Evolutionary conservation across 2,888 invertebrate genomes (phyloP), one percentile per base, ranked within the genome.

Genomic region (Hypercompe scribonia): DNA sequence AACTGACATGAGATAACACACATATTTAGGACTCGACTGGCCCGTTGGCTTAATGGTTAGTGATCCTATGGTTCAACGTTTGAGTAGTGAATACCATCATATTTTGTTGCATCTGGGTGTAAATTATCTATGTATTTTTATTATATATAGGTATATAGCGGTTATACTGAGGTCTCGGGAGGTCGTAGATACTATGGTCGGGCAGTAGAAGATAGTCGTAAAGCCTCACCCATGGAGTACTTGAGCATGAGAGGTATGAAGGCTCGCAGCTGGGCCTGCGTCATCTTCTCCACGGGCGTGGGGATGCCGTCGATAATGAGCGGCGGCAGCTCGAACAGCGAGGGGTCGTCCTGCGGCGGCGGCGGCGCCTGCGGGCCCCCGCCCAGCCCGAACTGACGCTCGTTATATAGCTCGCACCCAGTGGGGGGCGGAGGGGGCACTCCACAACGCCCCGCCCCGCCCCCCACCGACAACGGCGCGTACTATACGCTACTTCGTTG

Each of bases 261-360:
- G 75, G 99, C 99, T 87, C 99, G 95, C 77, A 99, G 96, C 94
- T 99, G 99, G 72, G 99, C 99, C 96, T 99, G 99, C 63, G 99
- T 99, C 99, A 99, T 99, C 96, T 99, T 99, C 96, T 99, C 99
- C 0, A 99, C 99, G 28, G 99, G 99, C 77, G 99, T 99, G 80
- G 99, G 99, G 91, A 99, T 99, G 80, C 99, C 99, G 95, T 99
- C 99, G 88, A 99, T 99, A 88, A 99, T 99, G 81, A 99, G 96
- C 66, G 99, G 99, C 78, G 99, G 99, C 92, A 99, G 96, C 96
- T 99, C 99, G 94, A 99, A 99, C 74, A 99, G 96, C 81, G 98
- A 97, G 8, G 99, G 98, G 96, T 99, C 99, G 89, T 99, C 99
- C 89, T 97, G 97, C 84, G 95, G 93, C 90, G 95, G 93, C 85